Base-by-base conservation (phyloP, 2,113 vertebrate genomes). In the Caracal caracal region DNA sequence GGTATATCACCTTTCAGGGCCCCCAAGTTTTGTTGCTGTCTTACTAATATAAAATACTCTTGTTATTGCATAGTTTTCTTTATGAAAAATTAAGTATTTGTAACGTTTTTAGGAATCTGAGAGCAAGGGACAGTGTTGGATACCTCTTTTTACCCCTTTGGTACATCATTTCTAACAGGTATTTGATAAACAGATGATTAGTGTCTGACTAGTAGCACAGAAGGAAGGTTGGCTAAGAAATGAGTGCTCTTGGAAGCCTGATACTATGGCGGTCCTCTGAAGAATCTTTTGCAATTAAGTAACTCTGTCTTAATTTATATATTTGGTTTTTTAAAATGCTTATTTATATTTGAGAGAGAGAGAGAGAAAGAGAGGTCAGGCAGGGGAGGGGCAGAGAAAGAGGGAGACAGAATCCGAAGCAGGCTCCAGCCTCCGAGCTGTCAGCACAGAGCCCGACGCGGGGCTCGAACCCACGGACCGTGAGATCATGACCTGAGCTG, bases 91-190 rank as follows among this genome's bases (percentile, higher is more conserved):
- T 19, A 37, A 7, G 59, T 81, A 5, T 61, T n/a, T 49, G 10
- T 10, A 47, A 66, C 4, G 2, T 49, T 6, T 89, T 33, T 73
- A 43, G 92, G 47, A 89, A 51, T 12, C 28, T 63, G 22, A 61
- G 59, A 28, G 49, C 20, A 13, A 49, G 51, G 56, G 35, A 8
- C 51, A 24, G 2, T 17, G 80, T 49, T 26, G 26, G 4, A 0
- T 12, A 3, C 0, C 1, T n/a, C 35, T 49, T 47, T 37, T 49
- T 66, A 33, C 73, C n/a, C 35, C 10, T 20, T 30, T 15, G 78
- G 20, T 26, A 2, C 33, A 0, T 49, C 49, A 2, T 40, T 59
- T 5, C 0, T 47, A 10, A 22, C 15, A 70, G n/a, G 13, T 7
- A 1, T 59, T 59, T 70, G 65, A 40, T 13, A 73, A 28, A 8